These are phyloP conservation scores for Selenia dentaria DNA, from an alignment of 2,888 invertebrate genomes.

Conservation along the genomic window DNA sequence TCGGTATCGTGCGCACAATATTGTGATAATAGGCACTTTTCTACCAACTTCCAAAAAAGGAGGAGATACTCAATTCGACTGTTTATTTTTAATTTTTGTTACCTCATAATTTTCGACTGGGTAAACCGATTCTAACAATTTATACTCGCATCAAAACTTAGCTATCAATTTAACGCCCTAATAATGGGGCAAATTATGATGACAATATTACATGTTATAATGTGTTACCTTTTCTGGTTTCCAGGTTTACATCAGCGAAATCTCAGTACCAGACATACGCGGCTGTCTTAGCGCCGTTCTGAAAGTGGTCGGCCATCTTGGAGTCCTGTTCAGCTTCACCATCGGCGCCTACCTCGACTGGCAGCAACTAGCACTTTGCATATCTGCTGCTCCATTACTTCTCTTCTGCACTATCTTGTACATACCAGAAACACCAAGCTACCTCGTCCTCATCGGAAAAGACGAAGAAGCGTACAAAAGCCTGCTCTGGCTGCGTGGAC, in stretches of 20 bases:
- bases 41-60: too few relatives aligned
- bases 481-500: conserved; percentile 92
- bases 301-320: conserved; percentile 94
- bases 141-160: too few relatives aligned
- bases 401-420: conserved; percentile 90
- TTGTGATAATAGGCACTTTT: too few relatives aligned
- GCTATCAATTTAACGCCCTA: too few relatives aligned
- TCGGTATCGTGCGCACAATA: too few relatives aligned
- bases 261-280: conserved; percentile 93
- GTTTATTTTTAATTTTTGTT: too few relatives aligned
- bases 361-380: conserved; percentile 92
- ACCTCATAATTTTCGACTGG: too few relatives aligned
- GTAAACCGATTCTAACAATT: too few relatives aligned
- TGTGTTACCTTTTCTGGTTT: conserved; percentile 41
- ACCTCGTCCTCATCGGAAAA: conserved; percentile 90
- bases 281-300: conserved; percentile 94
- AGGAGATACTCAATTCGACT: too few relatives aligned
- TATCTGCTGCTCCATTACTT: conserved; percentile 90
- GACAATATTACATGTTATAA: too few relatives aligned
- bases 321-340: conserved; percentile 92
- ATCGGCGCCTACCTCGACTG: conserved; percentile 93
- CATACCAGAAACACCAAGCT: conserved; percentile 96
- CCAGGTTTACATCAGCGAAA: conserved; percentile 96
- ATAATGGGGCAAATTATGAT: too few relatives aligned
- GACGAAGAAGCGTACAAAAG: conserved; percentile 87